Evolutionary conservation across 2,888 invertebrate genomes (phyloP).

Genomic region (Hydrotaea diabolus): DNA sequence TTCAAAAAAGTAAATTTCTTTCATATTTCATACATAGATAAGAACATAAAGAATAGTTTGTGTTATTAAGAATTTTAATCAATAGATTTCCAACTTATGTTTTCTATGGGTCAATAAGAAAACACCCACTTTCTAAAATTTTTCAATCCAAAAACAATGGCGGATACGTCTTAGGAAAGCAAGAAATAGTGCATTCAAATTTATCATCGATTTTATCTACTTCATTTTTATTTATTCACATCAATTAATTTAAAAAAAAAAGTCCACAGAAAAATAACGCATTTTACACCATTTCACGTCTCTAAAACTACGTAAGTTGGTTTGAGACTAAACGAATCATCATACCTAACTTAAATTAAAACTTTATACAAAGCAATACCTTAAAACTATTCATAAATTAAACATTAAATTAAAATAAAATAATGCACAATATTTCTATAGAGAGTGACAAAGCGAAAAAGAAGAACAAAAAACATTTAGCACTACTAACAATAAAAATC

Average conservation of each 20-base stretch:
- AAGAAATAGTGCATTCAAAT: too few relatives aligned
- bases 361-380: constrained; percentile 63
- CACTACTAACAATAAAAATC: constrained; percentile 56
- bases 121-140: too few relatives aligned
- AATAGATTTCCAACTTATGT: too few relatives aligned
- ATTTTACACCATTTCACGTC: constrained; percentile 23
- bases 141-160: too few relatives aligned
- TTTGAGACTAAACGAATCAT: constrained; percentile 35
- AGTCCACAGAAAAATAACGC: neutral
- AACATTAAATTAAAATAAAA: constrained; percentile 46
- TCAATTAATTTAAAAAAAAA: neutral
- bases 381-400: constrained; percentile 44
- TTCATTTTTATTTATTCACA: neutral
- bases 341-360: constrained; percentile 27
- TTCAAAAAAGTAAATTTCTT: too few relatives aligned
- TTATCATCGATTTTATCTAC: too few relatives aligned
- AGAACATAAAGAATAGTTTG: too few relatives aligned
- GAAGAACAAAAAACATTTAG: constrained; percentile 26
- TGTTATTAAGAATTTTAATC: too few relatives aligned
- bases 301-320: neutral
- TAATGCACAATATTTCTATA: constrained; percentile 64
- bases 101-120: too few relatives aligned
- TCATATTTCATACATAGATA: too few relatives aligned
- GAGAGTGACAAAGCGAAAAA: constrained; percentile 25
- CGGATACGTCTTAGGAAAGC: too few relatives aligned